Conservation (phyloP, 2,888 invertebrate species). For the Hofmannophila pseudospretella region DNA sequence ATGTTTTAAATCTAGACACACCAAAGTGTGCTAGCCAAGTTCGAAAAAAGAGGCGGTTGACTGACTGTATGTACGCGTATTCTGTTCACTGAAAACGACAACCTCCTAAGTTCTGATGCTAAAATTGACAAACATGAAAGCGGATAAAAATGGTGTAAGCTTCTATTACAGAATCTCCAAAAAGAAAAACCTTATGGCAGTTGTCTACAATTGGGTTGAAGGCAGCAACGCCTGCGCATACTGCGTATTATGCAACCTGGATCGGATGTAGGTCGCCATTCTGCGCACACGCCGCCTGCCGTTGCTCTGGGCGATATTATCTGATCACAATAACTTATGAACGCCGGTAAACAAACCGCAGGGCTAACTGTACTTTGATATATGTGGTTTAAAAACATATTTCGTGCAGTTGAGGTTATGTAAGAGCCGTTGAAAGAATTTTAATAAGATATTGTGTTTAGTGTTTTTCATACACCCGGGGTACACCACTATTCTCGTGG, state of each 20-base stretch:
- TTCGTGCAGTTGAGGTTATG: background rate
- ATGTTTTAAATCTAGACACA: no score
- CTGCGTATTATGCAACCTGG: constrained; percentile 9
- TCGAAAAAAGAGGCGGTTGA: no score
- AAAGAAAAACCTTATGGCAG: no score
- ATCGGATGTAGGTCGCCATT: constrained; percentile 11
- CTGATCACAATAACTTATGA: constrained; percentile 10
- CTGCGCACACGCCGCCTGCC: constrained; percentile 5
- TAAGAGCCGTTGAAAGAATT: constrained; percentile 1
- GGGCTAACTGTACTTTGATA: constrained; percentile 10
- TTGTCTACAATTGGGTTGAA: background rate
- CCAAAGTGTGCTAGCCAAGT: no score
- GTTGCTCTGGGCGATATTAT: constrained; percentile 9
- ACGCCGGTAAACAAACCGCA: constrained; percentile 10
- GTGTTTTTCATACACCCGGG: no score
- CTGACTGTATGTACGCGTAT: no score
- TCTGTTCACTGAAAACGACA: no score
- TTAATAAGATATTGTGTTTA: background rate
- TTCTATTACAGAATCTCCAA: no score
- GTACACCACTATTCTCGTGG: no score
- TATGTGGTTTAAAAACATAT: background rate
- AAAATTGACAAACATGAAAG: no score
- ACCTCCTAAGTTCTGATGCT: no score
- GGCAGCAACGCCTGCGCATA: background rate
- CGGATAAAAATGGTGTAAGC: no score